A percentile compares a stretch with the other conserved stretches of the same genome.
Conservation (phyloP, 2,113 vertebrate genomes). For the Lagopus leucura region DNA sequence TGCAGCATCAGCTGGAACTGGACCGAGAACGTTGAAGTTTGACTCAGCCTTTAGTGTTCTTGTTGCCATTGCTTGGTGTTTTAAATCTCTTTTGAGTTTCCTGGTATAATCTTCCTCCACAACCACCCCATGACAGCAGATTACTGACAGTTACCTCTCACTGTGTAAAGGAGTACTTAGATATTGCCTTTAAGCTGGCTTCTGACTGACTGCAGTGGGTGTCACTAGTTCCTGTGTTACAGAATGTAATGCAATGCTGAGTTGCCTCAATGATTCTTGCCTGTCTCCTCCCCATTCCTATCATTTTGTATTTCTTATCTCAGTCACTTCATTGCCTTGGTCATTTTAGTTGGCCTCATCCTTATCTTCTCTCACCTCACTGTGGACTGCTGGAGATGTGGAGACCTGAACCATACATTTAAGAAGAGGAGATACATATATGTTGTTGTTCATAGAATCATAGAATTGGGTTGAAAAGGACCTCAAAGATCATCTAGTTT, state of each 20-base stretch:
- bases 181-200: not conserved
- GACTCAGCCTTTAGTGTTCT: not conserved
- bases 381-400: not conserved
- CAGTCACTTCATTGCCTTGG: not conserved
- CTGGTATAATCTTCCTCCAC: not conserved
- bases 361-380: not conserved
- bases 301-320: not conserved
- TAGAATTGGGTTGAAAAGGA: too few relatives aligned
- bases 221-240: not conserved
- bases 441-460: not conserved
- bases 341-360: not conserved
- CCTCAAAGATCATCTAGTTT: too few relatives aligned
- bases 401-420: not conserved
- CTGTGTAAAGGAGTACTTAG: not conserved
- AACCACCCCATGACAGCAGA: not conserved
- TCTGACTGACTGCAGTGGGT: not conserved
- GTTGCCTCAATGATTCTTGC: not conserved
- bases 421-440: not conserved
- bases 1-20: not conserved
- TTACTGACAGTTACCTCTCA: not conserved
- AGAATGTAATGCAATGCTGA: not conserved
- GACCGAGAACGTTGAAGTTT: not conserved
- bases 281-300: not conserved
- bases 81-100: not conserved
- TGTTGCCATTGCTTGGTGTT: not conserved